phyloP scores from a whole-genome alignment of 2,888 invertebrate species.

The Steinernema scapterisci region DNA sequence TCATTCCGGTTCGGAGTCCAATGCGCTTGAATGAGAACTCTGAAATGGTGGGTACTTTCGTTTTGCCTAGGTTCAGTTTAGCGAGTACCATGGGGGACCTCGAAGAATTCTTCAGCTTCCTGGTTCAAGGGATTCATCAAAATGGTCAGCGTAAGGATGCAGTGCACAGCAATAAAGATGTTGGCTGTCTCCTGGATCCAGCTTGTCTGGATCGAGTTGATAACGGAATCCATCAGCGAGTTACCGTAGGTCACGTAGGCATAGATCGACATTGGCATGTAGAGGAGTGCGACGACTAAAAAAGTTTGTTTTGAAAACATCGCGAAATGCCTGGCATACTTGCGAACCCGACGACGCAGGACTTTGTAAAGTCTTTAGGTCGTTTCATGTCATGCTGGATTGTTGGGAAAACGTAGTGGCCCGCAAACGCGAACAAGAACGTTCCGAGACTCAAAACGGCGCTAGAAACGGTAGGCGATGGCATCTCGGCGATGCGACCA shows the following conservation, averaged over 20 bases:
- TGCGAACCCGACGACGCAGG: constrained; percentile 71
- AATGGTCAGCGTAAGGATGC: constrained; percentile 64
- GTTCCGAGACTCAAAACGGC: constrained; percentile 61
- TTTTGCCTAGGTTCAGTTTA: background rate
- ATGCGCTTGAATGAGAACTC: constrained; percentile 60
- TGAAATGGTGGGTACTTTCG: constrained; percentile 10
- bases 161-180: constrained; percentile 66
- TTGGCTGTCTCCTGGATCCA: constrained; percentile 60
- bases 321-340: constrained; percentile 37
- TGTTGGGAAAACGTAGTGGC: constrained; percentile 75
- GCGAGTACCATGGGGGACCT: constrained; percentile 53
- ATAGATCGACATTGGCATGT: constrained; percentile 61
- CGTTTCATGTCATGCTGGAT: constrained; percentile 89
- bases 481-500: constrained; percentile 47
- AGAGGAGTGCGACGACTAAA: constrained; percentile 58
- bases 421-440: constrained; percentile 66
- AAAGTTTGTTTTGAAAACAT: constrained; percentile 26
- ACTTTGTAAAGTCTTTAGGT: constrained; percentile 77
- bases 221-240: constrained; percentile 58
- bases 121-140: constrained; percentile 65
- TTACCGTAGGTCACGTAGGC: constrained; percentile 65
- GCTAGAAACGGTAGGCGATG: constrained; percentile 43
- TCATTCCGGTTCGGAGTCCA: constrained; percentile 52
- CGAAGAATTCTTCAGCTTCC: constrained; percentile 61
- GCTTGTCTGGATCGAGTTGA: constrained; percentile 55